Percentiles rank a stretch among this genome's conserved stretches.
Evolutionary conservation across 2,888 invertebrate genomes (phyloP).

Genomic region (Entomobrya multifasciata): DNA sequence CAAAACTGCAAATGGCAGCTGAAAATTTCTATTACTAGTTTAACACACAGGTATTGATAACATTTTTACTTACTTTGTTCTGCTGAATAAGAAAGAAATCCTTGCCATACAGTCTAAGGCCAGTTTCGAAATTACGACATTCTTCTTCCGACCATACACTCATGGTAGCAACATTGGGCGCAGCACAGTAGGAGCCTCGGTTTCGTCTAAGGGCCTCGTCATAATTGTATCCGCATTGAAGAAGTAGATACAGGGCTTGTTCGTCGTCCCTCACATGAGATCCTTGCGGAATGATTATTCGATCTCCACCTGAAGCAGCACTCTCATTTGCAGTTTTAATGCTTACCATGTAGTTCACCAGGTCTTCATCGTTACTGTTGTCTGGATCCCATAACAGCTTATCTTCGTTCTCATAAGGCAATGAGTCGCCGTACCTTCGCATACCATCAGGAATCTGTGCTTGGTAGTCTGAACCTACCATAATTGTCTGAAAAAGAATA

Average conservation of each 20-base stretch:
- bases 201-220: constrained; percentile 94
- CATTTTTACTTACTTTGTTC: constrained; percentile 89
- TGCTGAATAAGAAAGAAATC: constrained; percentile 97
- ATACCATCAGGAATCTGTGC: constrained; percentile 96
- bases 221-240: constrained; percentile 97
- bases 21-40: too few relatives aligned
- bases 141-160: constrained; percentile 98
- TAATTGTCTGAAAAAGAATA: constrained; percentile 86
- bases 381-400: constrained; percentile 96
- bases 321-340: constrained; percentile 73
- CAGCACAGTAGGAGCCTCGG: constrained; percentile 85
- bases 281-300: constrained; percentile 83
- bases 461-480: constrained; percentile 97
- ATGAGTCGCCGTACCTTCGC: constrained; percentile 94
- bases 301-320: constrained; percentile 54
- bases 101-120: constrained; percentile 95
- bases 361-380: constrained; percentile 86
- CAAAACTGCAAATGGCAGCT: too few relatives aligned
- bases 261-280: constrained; percentile 88
- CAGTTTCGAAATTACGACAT: constrained; percentile 97
- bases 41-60: too few relatives aligned
- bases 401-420: constrained; percentile 97
- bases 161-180: constrained; percentile 87
- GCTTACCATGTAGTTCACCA: constrained; percentile 73
- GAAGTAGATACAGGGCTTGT: constrained; percentile 92